A percentile compares a stretch with the other conserved stretches of the same genome.
These are phyloP conservation scores for Lapara coniferarum DNA, from an alignment of 2,888 invertebrate genomes.

Conservation along the genomic window DNA sequence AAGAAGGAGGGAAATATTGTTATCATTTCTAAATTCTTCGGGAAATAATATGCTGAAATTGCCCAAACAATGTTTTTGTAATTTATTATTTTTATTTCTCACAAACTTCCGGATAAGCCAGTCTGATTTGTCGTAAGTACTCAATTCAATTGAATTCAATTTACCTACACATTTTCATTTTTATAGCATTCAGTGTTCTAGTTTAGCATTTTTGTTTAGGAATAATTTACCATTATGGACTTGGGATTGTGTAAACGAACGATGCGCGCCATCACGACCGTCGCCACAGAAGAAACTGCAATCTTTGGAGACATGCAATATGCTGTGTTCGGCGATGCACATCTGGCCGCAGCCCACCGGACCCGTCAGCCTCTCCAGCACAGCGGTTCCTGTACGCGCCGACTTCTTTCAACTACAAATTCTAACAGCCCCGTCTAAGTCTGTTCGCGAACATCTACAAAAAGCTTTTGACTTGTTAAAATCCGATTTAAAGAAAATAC, in stretches of 20 bases:
- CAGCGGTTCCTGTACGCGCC: slow-evolving; percentile 84
- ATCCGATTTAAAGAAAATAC: slow-evolving; percentile 69
- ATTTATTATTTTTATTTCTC: background rate
- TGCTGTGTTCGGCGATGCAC: slow-evolving; percentile 87
- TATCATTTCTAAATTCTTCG: slow-evolving; percentile 41
- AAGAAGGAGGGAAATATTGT: slow-evolving; percentile 11
- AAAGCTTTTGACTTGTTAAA: slow-evolving; percentile 77
- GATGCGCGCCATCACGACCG: slow-evolving; percentile 84
- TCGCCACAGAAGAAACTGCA: slow-evolving; percentile 64
- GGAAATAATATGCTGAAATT: slow-evolving; percentile 54
- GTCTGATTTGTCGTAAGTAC: slow-evolving; percentile 1
- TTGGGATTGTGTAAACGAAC: slow-evolving; percentile 87
- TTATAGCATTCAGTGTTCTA: background rate
- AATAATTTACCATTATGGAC: slow-evolving; percentile 85
- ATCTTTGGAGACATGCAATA: slow-evolving; percentile 88
- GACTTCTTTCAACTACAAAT: slow-evolving; percentile 78
- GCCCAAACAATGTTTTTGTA: slow-evolving; percentile 33
- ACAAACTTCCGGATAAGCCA: background rate
- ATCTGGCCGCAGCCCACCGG: slow-evolving; percentile 91
- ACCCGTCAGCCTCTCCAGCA: slow-evolving; percentile 84
- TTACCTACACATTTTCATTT: background rate
- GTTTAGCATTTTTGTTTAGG: slow-evolving; percentile 46
- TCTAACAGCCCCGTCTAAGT: slow-evolving; percentile 55
- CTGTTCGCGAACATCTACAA: slow-evolving; percentile 60
- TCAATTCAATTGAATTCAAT: background rate